Evolutionary conservation across 2,888 invertebrate genomes (phyloP).

Genomic region (Andrena hattorfiana): DNA sequence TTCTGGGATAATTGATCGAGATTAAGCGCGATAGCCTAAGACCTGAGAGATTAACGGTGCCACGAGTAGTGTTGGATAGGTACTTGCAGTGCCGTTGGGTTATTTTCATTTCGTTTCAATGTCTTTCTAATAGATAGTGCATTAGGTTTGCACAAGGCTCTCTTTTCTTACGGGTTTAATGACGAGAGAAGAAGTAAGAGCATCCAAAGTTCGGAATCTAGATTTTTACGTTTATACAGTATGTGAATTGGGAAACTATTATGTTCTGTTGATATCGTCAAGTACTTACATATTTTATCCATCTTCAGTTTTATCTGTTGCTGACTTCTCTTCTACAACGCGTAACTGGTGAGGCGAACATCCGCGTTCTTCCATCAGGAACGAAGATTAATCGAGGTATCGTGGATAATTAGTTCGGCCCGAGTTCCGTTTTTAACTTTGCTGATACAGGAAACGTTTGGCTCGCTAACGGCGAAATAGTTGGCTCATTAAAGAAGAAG

Average conservation of each 20-base stretch:
- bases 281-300: too few relatives aligned
- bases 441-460: constrained; percentile 43
- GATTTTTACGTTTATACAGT: too few relatives aligned
- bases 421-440: constrained; percentile 44
- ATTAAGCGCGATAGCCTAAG: constrained; percentile 21
- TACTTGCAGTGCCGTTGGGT: neutral
- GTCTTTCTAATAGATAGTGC: too few relatives aligned
- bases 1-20: constrained; percentile 26
- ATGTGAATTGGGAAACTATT: too few relatives aligned
- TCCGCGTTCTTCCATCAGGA: constrained; percentile 13
- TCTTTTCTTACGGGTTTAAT: too few relatives aligned
- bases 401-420: constrained; percentile 56
- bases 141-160: too few relatives aligned
- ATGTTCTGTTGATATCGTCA: too few relatives aligned
- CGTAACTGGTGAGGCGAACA: constrained; percentile 33
- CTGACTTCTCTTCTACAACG: neutral
- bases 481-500: constrained; percentile 48
- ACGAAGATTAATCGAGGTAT: constrained; percentile 53
- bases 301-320: neutral
- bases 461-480: constrained; percentile 48
- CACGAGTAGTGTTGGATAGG: neutral
- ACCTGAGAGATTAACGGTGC: constrained; percentile 7
- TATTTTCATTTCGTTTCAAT: neutral
- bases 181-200: too few relatives aligned
- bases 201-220: too few relatives aligned